A percentile compares a stretch with the other conserved stretches of the same genome.
These are phyloP conservation scores for Thomomys bottae DNA, from an alignment of 2,113 vertebrate species.

Conservation along the genomic window DNA sequence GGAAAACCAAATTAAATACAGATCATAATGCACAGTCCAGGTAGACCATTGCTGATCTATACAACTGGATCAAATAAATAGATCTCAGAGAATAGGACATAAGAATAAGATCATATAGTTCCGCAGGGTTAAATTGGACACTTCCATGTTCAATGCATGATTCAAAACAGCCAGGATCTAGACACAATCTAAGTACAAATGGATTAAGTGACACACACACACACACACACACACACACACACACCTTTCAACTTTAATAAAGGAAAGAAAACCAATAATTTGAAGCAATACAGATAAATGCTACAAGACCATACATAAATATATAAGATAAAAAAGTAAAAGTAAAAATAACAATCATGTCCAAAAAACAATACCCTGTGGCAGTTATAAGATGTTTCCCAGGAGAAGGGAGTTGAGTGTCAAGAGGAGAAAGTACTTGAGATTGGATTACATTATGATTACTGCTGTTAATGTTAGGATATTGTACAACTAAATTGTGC, in stretches of 20 bases:
- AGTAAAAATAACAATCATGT: not conserved
- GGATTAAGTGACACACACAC: not conserved
- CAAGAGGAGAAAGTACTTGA: not conserved
- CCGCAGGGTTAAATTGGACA: not conserved
- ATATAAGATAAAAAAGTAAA: not conserved
- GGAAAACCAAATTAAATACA: not conserved
- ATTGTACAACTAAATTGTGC: too few species aligned
- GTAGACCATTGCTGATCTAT: not conserved
- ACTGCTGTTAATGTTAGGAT: not conserved
- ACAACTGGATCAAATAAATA: not conserved
- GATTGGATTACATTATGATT: not conserved
- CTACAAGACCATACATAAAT: not conserved
- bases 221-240: not conserved
- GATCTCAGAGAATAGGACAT: not conserved
- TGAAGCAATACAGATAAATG: not conserved
- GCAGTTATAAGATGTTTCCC: not conserved
- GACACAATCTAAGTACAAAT: not conserved
- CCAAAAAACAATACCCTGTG: not conserved
- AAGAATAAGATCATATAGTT: not conserved
- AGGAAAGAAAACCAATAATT: not conserved
- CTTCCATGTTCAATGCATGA: not conserved
- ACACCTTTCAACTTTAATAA: not conserved
- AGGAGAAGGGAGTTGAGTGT: rapidly evolving
- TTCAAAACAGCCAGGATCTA: not conserved
- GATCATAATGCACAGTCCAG: not conserved